A percentile compares a stretch with the other conserved stretches of the same genome.
Conservation (phyloP, 2,797 vertebrate genomes). For the Nyctibius grandis region DNA sequence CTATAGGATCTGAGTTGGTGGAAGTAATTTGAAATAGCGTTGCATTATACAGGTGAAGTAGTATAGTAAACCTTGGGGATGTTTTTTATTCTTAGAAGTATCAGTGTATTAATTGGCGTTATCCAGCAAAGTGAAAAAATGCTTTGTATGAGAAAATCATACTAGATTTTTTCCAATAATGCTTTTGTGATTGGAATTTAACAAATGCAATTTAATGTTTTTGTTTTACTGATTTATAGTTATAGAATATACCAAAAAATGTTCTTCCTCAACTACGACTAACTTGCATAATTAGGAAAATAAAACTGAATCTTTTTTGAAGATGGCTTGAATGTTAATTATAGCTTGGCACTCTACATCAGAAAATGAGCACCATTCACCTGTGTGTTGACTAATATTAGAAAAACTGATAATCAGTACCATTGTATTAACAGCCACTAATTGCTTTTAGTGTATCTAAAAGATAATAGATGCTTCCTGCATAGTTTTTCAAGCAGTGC, state of each 20-base stretch:
- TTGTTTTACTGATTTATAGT: neutral
- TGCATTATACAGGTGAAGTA: neutral
- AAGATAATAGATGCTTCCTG: neutral
- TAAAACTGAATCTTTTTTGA: neutral
- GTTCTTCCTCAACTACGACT: fast-evolving
- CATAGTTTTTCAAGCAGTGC: neutral
- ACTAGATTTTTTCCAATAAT: neutral
- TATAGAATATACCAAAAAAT: neutral
- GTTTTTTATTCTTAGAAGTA: neutral
- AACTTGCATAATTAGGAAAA: neutral
- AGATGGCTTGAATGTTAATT: neutral
- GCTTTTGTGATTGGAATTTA: neutral
- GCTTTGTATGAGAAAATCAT: neutral
- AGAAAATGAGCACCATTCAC: neutral
- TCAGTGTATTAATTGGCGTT: neutral
- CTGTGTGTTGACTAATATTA: neutral
- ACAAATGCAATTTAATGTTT: neutral
- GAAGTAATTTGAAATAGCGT: neutral
- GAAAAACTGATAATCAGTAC: neutral
- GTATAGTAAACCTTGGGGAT: neutral
- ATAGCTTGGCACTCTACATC: neutral
- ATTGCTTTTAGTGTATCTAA: neutral
- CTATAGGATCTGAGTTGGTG: neutral
- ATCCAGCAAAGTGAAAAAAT: neutral
- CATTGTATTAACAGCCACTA: neutral